These are phyloP conservation scores for Macrotus californicus DNA, from an alignment of 2,113 vertebrate species.

Conservation along the genomic window DNA sequence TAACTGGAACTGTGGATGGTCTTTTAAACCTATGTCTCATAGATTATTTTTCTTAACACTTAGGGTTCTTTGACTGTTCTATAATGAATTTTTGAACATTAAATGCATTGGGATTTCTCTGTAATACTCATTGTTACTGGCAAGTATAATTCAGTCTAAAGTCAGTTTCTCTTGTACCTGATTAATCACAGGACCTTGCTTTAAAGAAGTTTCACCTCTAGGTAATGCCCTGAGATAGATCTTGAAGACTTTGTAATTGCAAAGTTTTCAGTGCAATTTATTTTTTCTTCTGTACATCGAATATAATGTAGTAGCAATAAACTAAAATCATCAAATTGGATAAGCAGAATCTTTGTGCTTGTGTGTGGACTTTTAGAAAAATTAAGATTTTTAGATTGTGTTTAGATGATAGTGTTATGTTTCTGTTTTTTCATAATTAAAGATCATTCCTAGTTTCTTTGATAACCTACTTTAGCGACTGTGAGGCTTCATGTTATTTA, in stretches of 20 bases:
- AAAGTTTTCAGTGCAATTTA: not conserved
- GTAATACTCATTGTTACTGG: not conserved
- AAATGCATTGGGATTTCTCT: constrained; percentile 1
- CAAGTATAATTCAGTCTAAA: constrained; percentile 3
- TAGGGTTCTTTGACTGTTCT: not conserved
- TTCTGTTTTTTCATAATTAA: not conserved
- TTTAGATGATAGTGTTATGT: not conserved
- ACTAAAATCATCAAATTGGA: not conserved
- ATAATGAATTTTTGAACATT: not conserved
- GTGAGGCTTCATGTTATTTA: not conserved
- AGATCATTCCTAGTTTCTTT: not conserved
- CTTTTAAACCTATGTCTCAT: not conserved
- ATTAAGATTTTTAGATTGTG: not conserved
- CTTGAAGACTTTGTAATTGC: not conserved
- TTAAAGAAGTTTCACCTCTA: constrained; percentile 2
- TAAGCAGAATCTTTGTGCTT: not conserved
- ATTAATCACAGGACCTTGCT: not conserved
- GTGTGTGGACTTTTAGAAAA: not conserved
- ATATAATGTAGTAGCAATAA: not conserved
- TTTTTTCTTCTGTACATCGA: not conserved
- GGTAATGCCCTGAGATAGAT: not conserved
- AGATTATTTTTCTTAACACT: not conserved
- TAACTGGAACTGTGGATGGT: not conserved
- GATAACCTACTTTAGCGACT: not conserved
- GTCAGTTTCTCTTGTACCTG: not conserved